Evolutionary conservation across 2,888 invertebrate species (phyloP).

Genomic region (Zygogramma bicolorata): DNA sequence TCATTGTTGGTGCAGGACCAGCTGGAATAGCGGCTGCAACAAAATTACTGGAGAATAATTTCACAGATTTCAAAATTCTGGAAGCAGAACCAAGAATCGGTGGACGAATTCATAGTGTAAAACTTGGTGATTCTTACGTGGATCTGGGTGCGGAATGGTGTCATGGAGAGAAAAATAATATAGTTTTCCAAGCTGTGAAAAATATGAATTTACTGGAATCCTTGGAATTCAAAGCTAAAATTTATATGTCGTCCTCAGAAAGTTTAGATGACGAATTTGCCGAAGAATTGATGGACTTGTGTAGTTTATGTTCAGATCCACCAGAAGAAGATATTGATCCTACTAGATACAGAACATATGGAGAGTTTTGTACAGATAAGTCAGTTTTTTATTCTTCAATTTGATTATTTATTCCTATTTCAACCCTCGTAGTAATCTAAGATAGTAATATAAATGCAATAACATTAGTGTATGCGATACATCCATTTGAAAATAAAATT

Average conservation of each 20-base stretch:
- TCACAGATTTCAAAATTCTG: constrained; percentile 66
- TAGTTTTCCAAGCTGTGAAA: constrained; percentile 51
- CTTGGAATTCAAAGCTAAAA: neutral
- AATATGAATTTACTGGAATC: constrained; percentile 38
- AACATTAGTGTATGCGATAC: no score
- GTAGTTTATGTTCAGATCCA: neutral
- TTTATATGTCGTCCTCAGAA: constrained; percentile 62
- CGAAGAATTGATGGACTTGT: constrained; percentile 11
- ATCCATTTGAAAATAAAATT: no score
- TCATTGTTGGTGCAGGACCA: constrained; percentile 40
- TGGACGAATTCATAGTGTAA: constrained; percentile 36
- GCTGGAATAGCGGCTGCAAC: constrained; percentile 68
- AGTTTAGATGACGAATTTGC: constrained; percentile 10
- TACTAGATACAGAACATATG: neutral
- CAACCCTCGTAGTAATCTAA: no score
- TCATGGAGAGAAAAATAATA: constrained; percentile 53
- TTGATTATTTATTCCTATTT: no score
- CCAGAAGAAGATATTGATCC: constrained; percentile 21
- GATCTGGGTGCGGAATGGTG: constrained; percentile 57
- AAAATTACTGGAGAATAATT: constrained; percentile 65
- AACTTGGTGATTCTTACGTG: constrained; percentile 48
- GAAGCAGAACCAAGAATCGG: constrained; percentile 63
- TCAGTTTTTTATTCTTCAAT: constrained; percentile 27
- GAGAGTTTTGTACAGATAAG: constrained; percentile 26
- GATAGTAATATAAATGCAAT: no score